Conservation (phyloP, 2,797 vertebrate genomes). For the Gymnothorax javanicus region DNA sequence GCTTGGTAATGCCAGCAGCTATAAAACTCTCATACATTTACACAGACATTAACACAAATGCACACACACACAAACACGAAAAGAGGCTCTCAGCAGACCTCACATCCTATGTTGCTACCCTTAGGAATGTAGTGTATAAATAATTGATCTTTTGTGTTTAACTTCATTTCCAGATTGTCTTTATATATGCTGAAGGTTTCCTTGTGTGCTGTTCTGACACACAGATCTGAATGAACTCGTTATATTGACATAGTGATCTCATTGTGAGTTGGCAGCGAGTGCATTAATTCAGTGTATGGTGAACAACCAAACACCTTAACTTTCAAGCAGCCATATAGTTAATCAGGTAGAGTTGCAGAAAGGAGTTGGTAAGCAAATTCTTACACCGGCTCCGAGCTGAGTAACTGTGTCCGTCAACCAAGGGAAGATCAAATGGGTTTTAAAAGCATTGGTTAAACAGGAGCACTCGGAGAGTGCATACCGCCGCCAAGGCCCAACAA, state of each 20-base stretch:
- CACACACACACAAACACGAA: slow-evolving; percentile 20
- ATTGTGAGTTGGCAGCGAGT: background rate
- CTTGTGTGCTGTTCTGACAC: background rate
- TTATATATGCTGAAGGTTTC: background rate
- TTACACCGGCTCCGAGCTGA: no score
- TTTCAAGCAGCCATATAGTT: no score
- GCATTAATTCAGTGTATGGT: background rate
- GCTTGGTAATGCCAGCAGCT: slow-evolving; percentile 31
- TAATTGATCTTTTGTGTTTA: background rate
- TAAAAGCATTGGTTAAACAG: no score
- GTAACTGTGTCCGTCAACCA: no score
- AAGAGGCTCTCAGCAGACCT: slow-evolving; percentile 1
- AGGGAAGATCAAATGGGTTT: no score
- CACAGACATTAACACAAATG: slow-evolving; percentile 8
- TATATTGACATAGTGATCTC: background rate
- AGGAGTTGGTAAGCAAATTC: no score
- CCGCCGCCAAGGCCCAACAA: no score
- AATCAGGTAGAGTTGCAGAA: no score
- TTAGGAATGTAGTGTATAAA: background rate
- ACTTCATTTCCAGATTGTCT: background rate
- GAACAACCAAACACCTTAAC: no score
- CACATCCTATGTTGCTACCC: background rate
- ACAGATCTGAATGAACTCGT: background rate
- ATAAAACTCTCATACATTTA: slow-evolving; percentile 32
- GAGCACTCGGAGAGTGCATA: no score